These are phyloP conservation scores for Uloborus diversus DNA, from an alignment of 1,140 invertebrate genomes.

Conservation along the genomic window DNA sequence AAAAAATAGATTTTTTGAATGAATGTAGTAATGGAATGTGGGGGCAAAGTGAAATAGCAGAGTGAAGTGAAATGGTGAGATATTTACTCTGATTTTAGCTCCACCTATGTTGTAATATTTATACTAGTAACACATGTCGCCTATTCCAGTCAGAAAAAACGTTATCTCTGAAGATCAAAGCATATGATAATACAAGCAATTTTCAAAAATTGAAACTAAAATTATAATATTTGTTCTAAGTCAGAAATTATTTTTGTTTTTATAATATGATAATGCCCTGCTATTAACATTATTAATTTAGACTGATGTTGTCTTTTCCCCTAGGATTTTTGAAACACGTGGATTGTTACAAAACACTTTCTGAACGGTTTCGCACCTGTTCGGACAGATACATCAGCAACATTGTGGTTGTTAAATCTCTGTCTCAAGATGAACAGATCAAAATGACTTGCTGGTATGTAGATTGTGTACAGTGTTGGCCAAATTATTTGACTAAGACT, in stretches of 20 bases:
- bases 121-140: background rate
- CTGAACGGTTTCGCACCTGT: conserved; percentile 28
- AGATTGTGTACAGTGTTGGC: too few relatives aligned
- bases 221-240: too few relatives aligned
- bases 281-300: background rate
- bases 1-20: too few relatives aligned
- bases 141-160: too few relatives aligned
- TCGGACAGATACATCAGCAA: conserved; percentile 32
- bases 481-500: too few relatives aligned
- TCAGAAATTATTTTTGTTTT: too few relatives aligned
- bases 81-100: background rate
- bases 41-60: background rate
- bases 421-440: conserved; percentile 29
- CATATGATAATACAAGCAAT: too few relatives aligned
- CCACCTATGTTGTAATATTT: background rate
- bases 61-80: background rate
- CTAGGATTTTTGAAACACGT: conserved; percentile 40
- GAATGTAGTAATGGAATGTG: too few relatives aligned
- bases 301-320: background rate
- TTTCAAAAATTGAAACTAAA: background rate
- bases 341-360: conserved; percentile 25
- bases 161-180: too few relatives aligned
- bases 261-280: too few relatives aligned
- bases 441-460: conserved; percentile 49
- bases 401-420: conserved; percentile 14